Conservation (phyloP, 2,888 invertebrate species). For the Barypeithes pellucidus region DNA sequence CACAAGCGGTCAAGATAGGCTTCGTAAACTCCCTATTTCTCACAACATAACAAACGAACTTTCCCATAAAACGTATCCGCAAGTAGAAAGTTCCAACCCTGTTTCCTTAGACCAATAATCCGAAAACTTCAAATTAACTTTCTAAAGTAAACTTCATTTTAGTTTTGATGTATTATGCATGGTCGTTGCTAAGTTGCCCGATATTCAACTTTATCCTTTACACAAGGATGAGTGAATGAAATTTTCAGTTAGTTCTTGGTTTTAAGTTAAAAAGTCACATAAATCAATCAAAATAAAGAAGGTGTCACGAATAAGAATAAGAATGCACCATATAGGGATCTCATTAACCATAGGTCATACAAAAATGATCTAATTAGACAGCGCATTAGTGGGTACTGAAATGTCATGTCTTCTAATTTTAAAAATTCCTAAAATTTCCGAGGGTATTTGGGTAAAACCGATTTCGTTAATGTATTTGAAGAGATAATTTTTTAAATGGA, state of each 20-base stretch:
- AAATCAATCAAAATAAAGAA: not conserved
- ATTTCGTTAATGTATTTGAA: too few species aligned
- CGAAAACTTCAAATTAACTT: slow-evolving; percentile 2
- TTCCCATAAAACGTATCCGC: not conserved
- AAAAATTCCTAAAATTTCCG: too few species aligned
- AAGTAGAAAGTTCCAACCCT: not conserved
- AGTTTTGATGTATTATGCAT: slow-evolving; percentile 1
- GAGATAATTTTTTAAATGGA: too few species aligned
- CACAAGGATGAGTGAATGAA: slow-evolving; percentile 1
- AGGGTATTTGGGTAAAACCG: too few species aligned
- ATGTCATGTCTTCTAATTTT: too few species aligned
- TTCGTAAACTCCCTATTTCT: not conserved
- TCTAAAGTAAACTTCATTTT: slow-evolving; percentile 3
- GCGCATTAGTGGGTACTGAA: too few species aligned
- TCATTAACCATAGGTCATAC: too few species aligned
- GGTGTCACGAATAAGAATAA: too few species aligned
- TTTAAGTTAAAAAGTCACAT: slow-evolving; percentile 1
- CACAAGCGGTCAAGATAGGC: not conserved
- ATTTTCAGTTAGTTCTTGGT: not conserved
- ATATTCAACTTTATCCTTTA: slow-evolving; percentile 1
- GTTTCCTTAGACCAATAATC: not conserved
- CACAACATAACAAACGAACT: not conserved
- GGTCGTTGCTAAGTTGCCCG: not conserved
- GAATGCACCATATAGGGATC: too few species aligned
- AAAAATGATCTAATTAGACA: too few species aligned